Evolutionary conservation across 1,140 invertebrate genomes (phyloP), one percentile per base, ranked within the genome.

Genomic region (Pseudomyrmex pallidus): DNA sequence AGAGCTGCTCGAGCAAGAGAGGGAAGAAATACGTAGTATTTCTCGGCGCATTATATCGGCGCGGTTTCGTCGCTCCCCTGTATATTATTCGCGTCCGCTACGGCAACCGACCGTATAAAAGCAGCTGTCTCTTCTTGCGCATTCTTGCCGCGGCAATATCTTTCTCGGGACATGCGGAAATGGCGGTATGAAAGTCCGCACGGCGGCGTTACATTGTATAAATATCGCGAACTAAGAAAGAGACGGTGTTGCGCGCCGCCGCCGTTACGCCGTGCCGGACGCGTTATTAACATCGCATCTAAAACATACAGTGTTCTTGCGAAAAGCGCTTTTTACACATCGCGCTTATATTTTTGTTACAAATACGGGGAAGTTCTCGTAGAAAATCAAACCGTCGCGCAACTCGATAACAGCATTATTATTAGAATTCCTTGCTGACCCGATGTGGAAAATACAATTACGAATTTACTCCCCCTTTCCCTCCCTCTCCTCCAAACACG

Each of bases 91-190:
- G 76, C 56, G 44, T 78, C 44, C 64, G 64, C 64, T 25, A 25
- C n/a, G 54, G 64, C 54, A 70, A 54, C 46, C 76, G 64, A 70
- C 76, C 64, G 15, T 80, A 70, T 80, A 80, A 80, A 80, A 80
- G 76, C 44, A 57, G 66, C 64, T 80, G 64, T 70, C 76, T 80
- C 76, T 68, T 78, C 76, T 70, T 70, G 54, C 10, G 64, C 64
- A 70, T 80, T 80, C 76, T 67, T 70, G 64, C 54, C 59, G 22
- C 20, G 54, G 64, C 76, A 80, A 80, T 80, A 80, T 80, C 64
- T 70, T 80, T 80, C 44, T 80, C 17, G 44, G n/a, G 70, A 66
- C 52, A 70, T 3, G 66, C 54, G 7, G 64, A 59, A 70, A n/a
- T 70, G 48, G 54, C 54, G 7, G 64, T 80, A 77, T 67, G 44